These are phyloP conservation scores for Corvus hawaiiensis DNA, from an alignment of 2,113 vertebrate genomes.

Conservation along the genomic window DNA sequence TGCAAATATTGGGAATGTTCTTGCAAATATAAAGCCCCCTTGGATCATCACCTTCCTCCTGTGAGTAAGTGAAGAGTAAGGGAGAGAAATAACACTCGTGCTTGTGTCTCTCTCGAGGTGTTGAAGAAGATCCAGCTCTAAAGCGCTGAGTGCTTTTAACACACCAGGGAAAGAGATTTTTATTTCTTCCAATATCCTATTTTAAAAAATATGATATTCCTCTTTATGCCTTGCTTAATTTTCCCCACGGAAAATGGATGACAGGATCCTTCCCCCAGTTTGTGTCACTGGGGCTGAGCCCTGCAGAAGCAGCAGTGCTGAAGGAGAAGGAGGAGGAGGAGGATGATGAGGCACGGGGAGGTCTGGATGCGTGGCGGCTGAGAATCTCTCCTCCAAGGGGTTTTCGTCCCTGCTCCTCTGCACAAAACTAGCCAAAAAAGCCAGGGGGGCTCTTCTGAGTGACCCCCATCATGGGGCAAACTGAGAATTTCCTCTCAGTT, in stretches of 20 bases:
- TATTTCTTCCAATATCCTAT: conserved; percentile 18
- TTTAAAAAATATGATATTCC: neutral
- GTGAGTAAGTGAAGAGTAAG: conserved; percentile 32
- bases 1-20: conserved; percentile 65
- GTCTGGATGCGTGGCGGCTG: rapidly evolving
- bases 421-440: neutral
- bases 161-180: conserved; percentile 45
- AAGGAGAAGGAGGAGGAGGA: neutral
- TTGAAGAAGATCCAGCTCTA: conserved; percentile 6
- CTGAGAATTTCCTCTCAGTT: conserved; percentile 26
- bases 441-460: neutral
- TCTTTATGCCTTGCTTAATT: conserved; percentile 18
- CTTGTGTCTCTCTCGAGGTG: neutral
- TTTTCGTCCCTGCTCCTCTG: neutral
- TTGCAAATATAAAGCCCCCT: conserved; percentile 46
- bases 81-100: conserved; percentile 19
- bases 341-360: neutral
- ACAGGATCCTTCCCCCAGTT: conserved; percentile 9
- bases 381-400: neutral
- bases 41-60: conserved; percentile 23
- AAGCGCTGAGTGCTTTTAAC: conserved; percentile 9
- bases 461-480: neutral
- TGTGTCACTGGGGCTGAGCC: neutral
- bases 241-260: conserved; percentile 24
- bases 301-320: neutral